Percentiles rank a stretch among this genome's conserved stretches.
These are phyloP conservation scores for Xyrichtys novacula DNA, from an alignment of 2,797 vertebrate species.

Conservation along the genomic window DNA sequence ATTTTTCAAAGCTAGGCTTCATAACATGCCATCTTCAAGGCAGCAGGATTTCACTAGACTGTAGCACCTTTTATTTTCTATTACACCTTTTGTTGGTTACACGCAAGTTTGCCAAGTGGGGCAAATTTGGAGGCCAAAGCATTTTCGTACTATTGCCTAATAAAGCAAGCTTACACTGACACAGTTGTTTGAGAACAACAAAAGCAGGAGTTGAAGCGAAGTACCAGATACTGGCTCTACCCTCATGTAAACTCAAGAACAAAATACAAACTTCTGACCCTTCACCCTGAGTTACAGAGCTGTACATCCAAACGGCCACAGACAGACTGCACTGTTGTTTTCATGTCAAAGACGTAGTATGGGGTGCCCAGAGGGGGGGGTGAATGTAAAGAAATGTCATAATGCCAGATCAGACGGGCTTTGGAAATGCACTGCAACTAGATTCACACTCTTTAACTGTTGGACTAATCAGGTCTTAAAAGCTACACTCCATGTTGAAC, in stretches of 20 bases:
- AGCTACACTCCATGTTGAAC: slow-evolving; percentile 83
- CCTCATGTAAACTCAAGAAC: slow-evolving; percentile 1
- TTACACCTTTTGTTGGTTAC: slow-evolving; percentile 29
- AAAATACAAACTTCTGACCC: slow-evolving; percentile 5
- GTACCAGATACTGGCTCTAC: slow-evolving; percentile 22
- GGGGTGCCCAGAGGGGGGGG: slow-evolving; percentile 18
- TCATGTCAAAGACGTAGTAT: not conserved
- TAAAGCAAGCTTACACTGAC: slow-evolving; percentile 51
- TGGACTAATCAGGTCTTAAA: slow-evolving; percentile 86
- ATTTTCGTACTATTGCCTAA: slow-evolving; percentile 46
- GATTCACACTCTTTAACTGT: slow-evolving; percentile 78
- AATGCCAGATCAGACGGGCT: slow-evolving; percentile 83
- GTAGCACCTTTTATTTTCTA: slow-evolving; percentile 31
- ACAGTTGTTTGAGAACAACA: slow-evolving; percentile 45
- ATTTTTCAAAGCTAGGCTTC: slow-evolving; percentile 42
- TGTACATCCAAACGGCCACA: not conserved
- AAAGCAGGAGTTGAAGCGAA: slow-evolving; percentile 36
- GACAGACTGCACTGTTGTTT: not conserved
- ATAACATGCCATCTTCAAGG: slow-evolving; percentile 4
- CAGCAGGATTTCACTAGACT: slow-evolving; percentile 13
- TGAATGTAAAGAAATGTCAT: slow-evolving; percentile 71
- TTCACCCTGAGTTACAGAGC: not conserved
- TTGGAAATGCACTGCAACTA: slow-evolving; percentile 72
- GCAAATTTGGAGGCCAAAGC: slow-evolving; percentile 41
- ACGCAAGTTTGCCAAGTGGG: slow-evolving; percentile 50